Percentiles rank a stretch among this genome's conserved stretches.
Evolutionary conservation across 2,797 vertebrate genomes (phyloP).

Genomic region (Momotus momota): DNA sequence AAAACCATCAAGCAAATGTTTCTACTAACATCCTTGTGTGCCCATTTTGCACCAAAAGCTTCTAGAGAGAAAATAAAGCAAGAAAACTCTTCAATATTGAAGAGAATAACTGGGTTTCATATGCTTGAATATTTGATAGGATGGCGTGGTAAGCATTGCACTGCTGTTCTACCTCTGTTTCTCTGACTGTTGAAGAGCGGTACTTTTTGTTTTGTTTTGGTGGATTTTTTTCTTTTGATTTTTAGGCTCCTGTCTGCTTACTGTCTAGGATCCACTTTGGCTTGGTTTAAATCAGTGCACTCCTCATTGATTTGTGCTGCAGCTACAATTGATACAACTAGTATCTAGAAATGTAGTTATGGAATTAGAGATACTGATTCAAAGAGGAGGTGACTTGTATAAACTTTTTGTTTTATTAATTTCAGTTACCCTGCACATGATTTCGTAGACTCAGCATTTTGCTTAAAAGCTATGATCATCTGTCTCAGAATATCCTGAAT

Average conservation of each 20-base stretch:
- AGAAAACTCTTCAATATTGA: not conserved
- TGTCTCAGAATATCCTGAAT: not conserved
- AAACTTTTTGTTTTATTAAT: constrained; percentile 1
- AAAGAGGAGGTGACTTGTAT: not conserved
- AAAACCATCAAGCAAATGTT: not conserved
- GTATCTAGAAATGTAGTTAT: not conserved
- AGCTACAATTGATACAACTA: not conserved
- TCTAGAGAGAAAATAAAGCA: not conserved
- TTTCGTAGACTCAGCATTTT: constrained; percentile 14
- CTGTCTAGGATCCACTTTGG: not conserved
- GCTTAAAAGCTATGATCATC: constrained; percentile 9
- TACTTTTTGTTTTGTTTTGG: not conserved
- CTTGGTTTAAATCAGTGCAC: not conserved
- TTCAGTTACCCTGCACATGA: not conserved
- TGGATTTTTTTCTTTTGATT: not conserved
- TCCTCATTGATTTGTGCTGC: not conserved
- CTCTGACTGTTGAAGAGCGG: not conserved
- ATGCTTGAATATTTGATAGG: not conserved
- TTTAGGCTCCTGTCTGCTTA: not conserved
- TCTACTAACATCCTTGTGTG: not conserved
- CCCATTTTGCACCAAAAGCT: not conserved
- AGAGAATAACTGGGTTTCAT: not conserved
- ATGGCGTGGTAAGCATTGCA: accelerated
- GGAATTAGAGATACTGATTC: not conserved
- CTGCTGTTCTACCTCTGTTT: not conserved